Conservation (phyloP, 2,113 vertebrate species). For the Rhynchopsitta pachyrhyncha region DNA sequence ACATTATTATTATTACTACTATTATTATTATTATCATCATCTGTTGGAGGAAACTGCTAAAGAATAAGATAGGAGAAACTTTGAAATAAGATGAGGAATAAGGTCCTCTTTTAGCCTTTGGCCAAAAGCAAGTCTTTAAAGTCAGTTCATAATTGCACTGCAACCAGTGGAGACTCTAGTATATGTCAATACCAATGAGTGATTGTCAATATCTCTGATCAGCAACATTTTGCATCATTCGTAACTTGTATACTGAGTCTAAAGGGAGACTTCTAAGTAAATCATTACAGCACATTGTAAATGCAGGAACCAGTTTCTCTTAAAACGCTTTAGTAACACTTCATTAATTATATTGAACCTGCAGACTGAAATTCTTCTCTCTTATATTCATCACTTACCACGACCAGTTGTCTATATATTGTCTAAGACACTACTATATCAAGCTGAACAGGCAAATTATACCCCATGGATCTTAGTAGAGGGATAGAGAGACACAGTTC, state of each 20-base stretch:
- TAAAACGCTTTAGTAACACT: constrained; percentile 65
- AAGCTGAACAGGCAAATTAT: constrained; percentile 38
- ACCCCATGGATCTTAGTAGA: not conserved
- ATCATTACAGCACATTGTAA: constrained; percentile 69
- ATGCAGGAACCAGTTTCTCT: constrained; percentile 61
- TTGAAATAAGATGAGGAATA: not conserved
- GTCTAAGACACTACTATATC: constrained; percentile 40
- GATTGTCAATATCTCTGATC: constrained; percentile 68
- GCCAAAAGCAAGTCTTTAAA: constrained; percentile 43
- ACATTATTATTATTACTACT: not conserved
- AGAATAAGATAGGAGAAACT: not conserved
- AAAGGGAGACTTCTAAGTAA: constrained; percentile 61
- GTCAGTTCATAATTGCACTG: constrained; percentile 57
- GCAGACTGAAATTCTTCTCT: constrained; percentile 22
- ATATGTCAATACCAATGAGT: constrained; percentile 65
- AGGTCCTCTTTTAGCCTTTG: not conserved
- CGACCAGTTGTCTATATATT: constrained; percentile 41
- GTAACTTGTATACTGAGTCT: constrained; percentile 55
- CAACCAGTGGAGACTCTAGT: constrained; percentile 15
- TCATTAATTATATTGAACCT: constrained; percentile 73
- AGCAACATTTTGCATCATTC: constrained; percentile 71
- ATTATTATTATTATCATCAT: not conserved
- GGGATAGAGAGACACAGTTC: not conserved
- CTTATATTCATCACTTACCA: constrained; percentile 62
- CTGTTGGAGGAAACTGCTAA: not conserved